Conservation (phyloP, 2,113 vertebrate genomes). For the Anhinga rufa region DNA sequence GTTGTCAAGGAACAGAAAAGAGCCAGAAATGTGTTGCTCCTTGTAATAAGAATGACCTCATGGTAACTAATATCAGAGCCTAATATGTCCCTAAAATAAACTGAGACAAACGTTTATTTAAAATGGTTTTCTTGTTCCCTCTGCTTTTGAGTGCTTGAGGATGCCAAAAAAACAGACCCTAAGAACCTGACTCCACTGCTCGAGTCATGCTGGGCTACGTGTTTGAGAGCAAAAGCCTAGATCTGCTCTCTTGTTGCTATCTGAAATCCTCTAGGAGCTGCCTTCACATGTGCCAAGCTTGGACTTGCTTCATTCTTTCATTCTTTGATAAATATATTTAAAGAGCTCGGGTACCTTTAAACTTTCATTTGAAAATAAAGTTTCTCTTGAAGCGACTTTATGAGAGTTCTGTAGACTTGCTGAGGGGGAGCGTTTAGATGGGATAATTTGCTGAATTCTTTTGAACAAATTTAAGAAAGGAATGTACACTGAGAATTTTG, state of each 20-base stretch:
- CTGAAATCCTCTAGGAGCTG: not conserved
- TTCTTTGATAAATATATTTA: constrained; percentile 11
- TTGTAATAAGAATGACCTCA: constrained; percentile 46
- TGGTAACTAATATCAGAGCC: constrained; percentile 44
- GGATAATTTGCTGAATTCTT: not conserved
- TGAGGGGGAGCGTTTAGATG: not conserved
- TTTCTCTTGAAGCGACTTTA: not conserved
- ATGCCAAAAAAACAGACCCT: not conserved
- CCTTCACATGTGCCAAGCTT: not conserved
- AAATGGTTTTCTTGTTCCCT: constrained; percentile 15
- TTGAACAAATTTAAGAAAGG: not conserved
- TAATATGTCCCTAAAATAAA: constrained; percentile 51
- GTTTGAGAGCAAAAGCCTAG: not conserved
- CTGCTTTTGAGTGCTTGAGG: not conserved
- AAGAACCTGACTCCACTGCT: not conserved
- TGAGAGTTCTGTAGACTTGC: not conserved
- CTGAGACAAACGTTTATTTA: not conserved
- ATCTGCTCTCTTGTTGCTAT: not conserved
- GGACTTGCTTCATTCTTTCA: not conserved
- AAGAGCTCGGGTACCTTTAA: not conserved
- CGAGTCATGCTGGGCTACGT: not conserved
- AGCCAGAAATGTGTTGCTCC: constrained; percentile 41
- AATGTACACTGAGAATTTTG: not conserved
- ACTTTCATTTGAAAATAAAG: not conserved
- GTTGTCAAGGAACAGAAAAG: constrained; percentile 43